Percentiles rank a stretch among this genome's conserved stretches.
phyloP scores from a whole-genome alignment of 2,797 vertebrate genomes.

The Paedocypris micromegethes region DNA sequence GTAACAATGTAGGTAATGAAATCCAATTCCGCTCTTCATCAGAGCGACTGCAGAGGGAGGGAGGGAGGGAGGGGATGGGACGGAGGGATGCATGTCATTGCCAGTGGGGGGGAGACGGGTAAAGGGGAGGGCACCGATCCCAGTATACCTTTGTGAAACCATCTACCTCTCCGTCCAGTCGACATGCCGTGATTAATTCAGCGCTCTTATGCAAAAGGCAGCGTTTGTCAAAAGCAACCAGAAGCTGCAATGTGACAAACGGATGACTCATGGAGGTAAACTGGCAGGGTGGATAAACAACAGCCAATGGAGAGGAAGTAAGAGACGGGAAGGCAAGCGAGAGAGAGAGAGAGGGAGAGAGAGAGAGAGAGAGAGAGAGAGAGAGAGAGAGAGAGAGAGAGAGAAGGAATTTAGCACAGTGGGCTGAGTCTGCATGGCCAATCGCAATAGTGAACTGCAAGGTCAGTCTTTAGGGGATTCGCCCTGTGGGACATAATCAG shows the following conservation, averaged over 20 bases:
- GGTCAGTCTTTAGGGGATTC: slow-evolving; percentile 46
- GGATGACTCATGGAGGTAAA: slow-evolving; percentile 51
- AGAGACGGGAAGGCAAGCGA: background rate
- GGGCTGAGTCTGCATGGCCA: slow-evolving; percentile 58
- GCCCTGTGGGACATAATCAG: slow-evolving; percentile 45
- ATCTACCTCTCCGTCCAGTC: slow-evolving; percentile 37
- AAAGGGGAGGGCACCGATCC: slow-evolving; percentile 19
- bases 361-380: slow-evolving; percentile 19
- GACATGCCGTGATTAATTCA: slow-evolving; percentile 44
- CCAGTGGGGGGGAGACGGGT: background rate
- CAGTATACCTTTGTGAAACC: slow-evolving; percentile 34
- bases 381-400: slow-evolving; percentile 16
- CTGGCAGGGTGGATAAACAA: slow-evolving; percentile 48
- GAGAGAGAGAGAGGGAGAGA: slow-evolving; percentile 29
- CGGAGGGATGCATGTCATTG: slow-evolving; percentile 20
- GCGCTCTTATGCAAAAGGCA: slow-evolving; percentile 47
- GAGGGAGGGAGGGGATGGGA: slow-evolving; percentile 8
- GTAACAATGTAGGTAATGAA: slow-evolving; percentile 46
- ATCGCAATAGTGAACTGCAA: slow-evolving; percentile 41
- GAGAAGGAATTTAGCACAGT: slow-evolving; percentile 45
- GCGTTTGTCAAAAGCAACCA: slow-evolving; percentile 41
- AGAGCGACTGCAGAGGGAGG: slow-evolving; percentile 33
- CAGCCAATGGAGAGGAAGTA: slow-evolving; percentile 30
- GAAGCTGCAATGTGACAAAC: slow-evolving; percentile 47
- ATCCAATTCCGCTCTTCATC: slow-evolving; percentile 42